Percentiles rank a stretch among this genome's conserved stretches.
Evolutionary conservation across 2,797 vertebrate species (phyloP).

Genomic region (Peromyscus nudipes): DNA sequence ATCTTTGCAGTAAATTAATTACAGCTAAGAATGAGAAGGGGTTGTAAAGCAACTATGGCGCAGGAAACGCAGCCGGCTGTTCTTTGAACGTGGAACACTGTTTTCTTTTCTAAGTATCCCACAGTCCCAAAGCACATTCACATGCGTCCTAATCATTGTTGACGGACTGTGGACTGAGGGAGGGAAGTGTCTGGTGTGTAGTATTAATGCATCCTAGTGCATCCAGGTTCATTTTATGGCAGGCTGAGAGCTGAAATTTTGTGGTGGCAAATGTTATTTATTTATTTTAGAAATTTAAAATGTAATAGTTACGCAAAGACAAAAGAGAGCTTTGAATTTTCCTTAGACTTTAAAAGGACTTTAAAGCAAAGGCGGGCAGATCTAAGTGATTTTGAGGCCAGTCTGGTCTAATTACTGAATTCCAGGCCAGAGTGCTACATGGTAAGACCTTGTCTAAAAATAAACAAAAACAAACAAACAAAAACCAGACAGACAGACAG

Average conservation of each 20-base stretch:
- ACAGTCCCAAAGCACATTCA: conserved; percentile 35
- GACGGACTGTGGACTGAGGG: conserved; percentile 35
- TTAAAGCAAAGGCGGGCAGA: neutral
- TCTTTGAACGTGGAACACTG: conserved; percentile 68
- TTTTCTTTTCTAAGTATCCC: conserved; percentile 73
- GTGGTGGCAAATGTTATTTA: conserved; percentile 6
- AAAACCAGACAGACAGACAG: neutral
- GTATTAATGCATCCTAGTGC: conserved; percentile 24
- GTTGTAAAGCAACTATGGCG: conserved; percentile 46
- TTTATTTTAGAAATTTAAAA: conserved; percentile 55
- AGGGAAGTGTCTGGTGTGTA: neutral
- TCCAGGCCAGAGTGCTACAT: neutral
- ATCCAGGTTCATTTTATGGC: conserved; percentile 53
- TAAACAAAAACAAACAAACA: neutral
- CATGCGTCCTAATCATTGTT: conserved; percentile 50
- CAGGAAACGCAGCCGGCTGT: conserved; percentile 72
- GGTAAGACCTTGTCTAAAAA: neutral
- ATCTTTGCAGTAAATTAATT: conserved; percentile 80
- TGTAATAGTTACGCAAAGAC: conserved; percentile 33
- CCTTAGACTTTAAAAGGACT: neutral
- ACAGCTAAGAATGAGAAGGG: conserved; percentile 75
- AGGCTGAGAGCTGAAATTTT: conserved; percentile 57
- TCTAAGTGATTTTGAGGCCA: neutral
- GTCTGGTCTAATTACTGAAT: neutral
- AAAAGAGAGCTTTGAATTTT: conserved; percentile 23